Conservation (phyloP, 2,113 vertebrate genomes). For the Hemicordylus capensis region DNA sequence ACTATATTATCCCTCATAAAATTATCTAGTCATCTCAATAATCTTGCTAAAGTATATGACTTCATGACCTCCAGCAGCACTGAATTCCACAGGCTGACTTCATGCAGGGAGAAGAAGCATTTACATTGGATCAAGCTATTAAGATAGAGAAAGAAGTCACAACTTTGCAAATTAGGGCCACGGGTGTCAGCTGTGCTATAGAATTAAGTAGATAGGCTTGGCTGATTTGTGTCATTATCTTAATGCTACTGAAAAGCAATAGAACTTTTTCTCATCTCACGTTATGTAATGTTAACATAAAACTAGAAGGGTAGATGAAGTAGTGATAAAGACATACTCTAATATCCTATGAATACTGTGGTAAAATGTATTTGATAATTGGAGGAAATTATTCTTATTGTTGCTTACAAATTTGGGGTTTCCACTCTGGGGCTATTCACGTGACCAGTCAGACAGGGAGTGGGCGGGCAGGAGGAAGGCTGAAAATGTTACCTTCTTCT, state of each 20-base stretch:
- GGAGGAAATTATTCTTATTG: background rate
- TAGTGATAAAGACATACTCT: background rate
- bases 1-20: conserved; percentile 42
- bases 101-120: background rate
- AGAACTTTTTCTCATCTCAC: conserved; percentile 19
- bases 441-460: too few species aligned
- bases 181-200: background rate
- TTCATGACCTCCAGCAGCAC: background rate
- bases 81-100: conserved; percentile 10
- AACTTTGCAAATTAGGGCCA: background rate
- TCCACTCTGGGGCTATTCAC: too few species aligned
- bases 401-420: too few species aligned
- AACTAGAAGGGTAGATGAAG: background rate
- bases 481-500: too few species aligned
- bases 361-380: background rate
- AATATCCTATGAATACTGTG: background rate
- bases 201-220: background rate
- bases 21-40: conserved; percentile 25
- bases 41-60: conserved; percentile 20
- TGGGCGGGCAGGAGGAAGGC: too few species aligned
- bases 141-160: conserved; percentile 29
- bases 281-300: background rate
- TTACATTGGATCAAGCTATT: conserved; percentile 15
- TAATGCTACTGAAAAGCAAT: background rate
- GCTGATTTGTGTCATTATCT: conserved; percentile 13